Base-by-base conservation (phyloP, 2,888 invertebrate genomes). In the Macaria liturata region DNA sequence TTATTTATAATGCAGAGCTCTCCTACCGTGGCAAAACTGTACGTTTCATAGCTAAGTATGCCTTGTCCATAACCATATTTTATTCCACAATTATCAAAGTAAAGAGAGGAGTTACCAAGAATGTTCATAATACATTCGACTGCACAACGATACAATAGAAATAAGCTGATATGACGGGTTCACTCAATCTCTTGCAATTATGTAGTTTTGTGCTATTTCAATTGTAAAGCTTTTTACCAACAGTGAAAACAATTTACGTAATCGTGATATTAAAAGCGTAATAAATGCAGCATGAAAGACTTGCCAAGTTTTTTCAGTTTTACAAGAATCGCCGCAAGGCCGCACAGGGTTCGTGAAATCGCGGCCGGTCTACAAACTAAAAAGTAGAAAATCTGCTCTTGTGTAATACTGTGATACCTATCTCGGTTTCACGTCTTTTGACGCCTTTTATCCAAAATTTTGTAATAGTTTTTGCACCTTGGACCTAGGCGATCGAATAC, bases 341-440 rank as follows among this genome's bases (percentile, higher is more conserved):
- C 79, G 66, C 52, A 54, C 63, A 68, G 70, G 74, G 71, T 74
- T 80, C 78, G 79, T 58, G 58, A 58, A 58, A 43, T 54, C 54
- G 54, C 78, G 77, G 80, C 80, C 69, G 71, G 65, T 71, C 75
- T 81, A 74, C 76, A 81, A n/a, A 82, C 76, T 81, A 46, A 45
- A 51, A 51, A 51, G 51, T 51, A 75, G 80, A 83, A 83, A 84
- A 74, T 70, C 70, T 74, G 67, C 60, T 72, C 68, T 84, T 81
- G 74, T 69, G 75, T 73, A 83, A 83, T 69, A 65, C 67, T 68
- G 54, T 64, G 65, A 69, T 69, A 71, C 58, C 62, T 70, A 75
- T 67, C 2, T 65, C 66, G 67, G 70, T 77, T 77, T 75, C 72
- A 73, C 66, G 72, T 72, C 71, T 74, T 72, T 72, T 65, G 69